A percentile compares a stretch with the other conserved stretches of the same genome.
Evolutionary conservation across 2,888 invertebrate species (phyloP).

Genomic region (Prosopocoilus inquinatus): DNA sequence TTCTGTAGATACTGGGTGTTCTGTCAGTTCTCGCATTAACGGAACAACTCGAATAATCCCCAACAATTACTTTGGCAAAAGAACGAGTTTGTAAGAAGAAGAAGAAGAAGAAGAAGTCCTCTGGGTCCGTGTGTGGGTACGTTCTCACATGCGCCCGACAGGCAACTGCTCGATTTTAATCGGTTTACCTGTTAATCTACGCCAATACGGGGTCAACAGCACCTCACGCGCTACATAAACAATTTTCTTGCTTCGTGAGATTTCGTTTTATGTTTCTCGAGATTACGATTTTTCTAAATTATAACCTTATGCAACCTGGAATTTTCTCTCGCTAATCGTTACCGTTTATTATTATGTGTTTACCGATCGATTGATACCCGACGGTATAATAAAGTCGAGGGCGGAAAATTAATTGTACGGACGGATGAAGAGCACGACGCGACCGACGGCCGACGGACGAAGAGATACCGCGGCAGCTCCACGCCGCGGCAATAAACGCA

Average conservation of each 20-base stretch:
- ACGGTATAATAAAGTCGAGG: not conserved
- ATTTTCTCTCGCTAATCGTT: slow-evolving; percentile 1
- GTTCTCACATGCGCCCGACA: slow-evolving; percentile 36
- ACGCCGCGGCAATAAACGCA: not conserved
- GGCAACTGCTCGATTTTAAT: slow-evolving; percentile 44
- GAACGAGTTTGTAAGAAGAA: not conserved
- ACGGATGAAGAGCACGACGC: not conserved
- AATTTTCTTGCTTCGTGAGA: slow-evolving; percentile 40
- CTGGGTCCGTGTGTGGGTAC: slow-evolving; percentile 29
- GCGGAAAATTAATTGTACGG: slow-evolving; percentile 1
- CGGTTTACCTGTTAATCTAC: slow-evolving; percentile 49
- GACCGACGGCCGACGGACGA: too few relatives aligned
- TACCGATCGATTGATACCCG: not conserved
- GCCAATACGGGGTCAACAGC: slow-evolving; percentile 47
- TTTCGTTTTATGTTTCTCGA: slow-evolving; percentile 25
- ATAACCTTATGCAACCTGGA: not conserved
- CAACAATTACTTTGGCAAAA: not conserved
- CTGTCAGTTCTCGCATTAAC: not conserved
- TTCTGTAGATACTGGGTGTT: too few relatives aligned
- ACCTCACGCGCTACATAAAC: slow-evolving; percentile 37
- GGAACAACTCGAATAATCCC: not conserved
- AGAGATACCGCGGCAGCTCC: not conserved
- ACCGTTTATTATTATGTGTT: slow-evolving; percentile 2
- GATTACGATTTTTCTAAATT: slow-evolving; percentile 6
- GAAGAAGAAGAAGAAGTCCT: not conserved